Evolutionary conservation across 2,113 vertebrate species (phyloP).

Genomic region (Rattus norvegicus): DNA sequence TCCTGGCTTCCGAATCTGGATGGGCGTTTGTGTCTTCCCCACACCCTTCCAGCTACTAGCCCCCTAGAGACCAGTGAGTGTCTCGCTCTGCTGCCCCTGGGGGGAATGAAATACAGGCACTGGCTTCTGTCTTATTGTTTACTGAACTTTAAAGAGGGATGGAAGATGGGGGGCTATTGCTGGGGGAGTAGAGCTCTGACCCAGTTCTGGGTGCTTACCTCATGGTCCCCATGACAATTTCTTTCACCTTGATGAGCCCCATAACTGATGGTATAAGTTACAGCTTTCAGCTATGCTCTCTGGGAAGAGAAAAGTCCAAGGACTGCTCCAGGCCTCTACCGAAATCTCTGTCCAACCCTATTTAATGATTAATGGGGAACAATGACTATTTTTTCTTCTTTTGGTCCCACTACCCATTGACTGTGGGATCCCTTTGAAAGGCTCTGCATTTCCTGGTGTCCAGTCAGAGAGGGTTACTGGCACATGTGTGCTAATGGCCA

Average conservation of each 20-base stretch:
- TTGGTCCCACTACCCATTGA: not conserved
- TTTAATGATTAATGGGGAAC: not conserved
- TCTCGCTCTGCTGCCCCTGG: not conserved
- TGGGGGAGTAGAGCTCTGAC: not conserved
- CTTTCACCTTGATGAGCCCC: not conserved
- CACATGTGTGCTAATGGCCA: not conserved
- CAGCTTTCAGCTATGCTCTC: not conserved
- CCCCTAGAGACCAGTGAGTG: not conserved
- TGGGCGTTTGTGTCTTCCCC: not conserved
- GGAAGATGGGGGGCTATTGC: accelerated
- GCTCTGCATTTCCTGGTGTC: not conserved
- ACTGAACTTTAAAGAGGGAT: not conserved
- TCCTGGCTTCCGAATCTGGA: not conserved
- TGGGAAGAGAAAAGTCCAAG: not conserved
- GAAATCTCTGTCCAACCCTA: not conserved
- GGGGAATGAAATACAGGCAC: not conserved
- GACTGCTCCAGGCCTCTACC: not conserved
- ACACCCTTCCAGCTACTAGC: not conserved
- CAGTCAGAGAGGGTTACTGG: not conserved
- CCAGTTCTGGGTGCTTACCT: not conserved
- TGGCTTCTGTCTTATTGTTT: not conserved
- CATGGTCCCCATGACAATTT: not conserved
- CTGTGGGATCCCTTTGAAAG: not conserved
- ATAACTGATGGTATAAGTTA: not conserved
- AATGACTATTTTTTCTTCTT: not conserved